Percentiles rank a stretch among this genome's conserved stretches.
These are phyloP conservation scores for Pantherophis guttatus DNA, from an alignment of 2,113 vertebrate species.

Conservation along the genomic window DNA sequence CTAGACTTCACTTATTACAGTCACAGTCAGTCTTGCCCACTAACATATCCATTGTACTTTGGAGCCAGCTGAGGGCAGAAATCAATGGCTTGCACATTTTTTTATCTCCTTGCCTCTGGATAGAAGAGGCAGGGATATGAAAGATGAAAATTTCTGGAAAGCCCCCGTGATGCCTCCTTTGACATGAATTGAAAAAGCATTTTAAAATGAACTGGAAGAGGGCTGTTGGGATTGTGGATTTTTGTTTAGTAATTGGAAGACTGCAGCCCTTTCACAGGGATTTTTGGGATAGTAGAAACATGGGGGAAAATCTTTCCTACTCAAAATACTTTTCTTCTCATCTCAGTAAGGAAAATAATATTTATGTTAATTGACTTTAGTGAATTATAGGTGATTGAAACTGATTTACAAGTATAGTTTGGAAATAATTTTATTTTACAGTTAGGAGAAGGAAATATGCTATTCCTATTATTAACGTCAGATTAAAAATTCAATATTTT, in stretches of 20 bases:
- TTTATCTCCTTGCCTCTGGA: background rate
- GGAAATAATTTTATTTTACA: background rate
- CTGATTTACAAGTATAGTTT: background rate
- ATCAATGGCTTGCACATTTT: background rate
- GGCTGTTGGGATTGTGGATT: background rate
- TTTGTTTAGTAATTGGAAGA: background rate
- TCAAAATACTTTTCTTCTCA: background rate
- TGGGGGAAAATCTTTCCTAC: background rate
- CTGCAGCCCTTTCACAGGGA: background rate
- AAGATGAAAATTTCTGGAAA: background rate
- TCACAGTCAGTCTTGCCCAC: background rate
- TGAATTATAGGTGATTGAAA: background rate
- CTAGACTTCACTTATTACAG: background rate
- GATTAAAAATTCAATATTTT: background rate
- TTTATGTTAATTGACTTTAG: background rate
- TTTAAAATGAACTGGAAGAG: background rate
- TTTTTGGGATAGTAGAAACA: background rate
- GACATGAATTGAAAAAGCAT: background rate
- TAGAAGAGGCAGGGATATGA: background rate
- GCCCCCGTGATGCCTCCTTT: background rate
- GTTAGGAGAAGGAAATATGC: background rate
- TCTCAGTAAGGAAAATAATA: background rate
- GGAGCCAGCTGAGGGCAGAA: background rate
- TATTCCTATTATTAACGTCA: background rate
- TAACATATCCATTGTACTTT: background rate